A percentile compares a stretch with the other conserved stretches of the same genome.
Evolutionary conservation across 1,140 invertebrate genomes (phyloP).

Genomic region (Bombus superbus): DNA sequence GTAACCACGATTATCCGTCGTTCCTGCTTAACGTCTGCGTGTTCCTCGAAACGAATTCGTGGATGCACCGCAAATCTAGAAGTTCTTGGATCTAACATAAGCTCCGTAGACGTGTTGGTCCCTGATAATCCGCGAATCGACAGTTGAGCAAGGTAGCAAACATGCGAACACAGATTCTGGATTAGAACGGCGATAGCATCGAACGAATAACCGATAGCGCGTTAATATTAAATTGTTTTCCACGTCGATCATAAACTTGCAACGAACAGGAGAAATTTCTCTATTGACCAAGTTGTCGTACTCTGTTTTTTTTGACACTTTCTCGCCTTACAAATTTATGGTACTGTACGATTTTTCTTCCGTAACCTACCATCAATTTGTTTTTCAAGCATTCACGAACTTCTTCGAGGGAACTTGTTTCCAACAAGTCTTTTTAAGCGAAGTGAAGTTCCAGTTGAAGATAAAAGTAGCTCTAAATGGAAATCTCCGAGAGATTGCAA

Average conservation of each 20-base stretch:
- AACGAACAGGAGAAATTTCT: neutral
- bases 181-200: neutral
- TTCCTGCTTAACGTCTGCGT: neutral
- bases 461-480: conserved; percentile 9
- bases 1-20: neutral
- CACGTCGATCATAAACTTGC: neutral
- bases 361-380: neutral
- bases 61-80: neutral
- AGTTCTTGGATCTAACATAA: neutral
- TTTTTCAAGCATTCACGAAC: neutral
- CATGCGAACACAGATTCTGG: neutral
- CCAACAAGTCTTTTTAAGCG: neutral
- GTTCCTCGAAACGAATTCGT: neutral
- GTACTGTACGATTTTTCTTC: neutral
- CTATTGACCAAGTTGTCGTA: too few species aligned
- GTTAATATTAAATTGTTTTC: conserved; percentile 14
- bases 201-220: conserved; percentile 6
- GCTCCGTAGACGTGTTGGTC: neutral
- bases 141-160: neutral
- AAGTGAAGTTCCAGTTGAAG: neutral
- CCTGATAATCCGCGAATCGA: conserved; percentile 15
- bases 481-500: neutral
- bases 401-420: neutral
- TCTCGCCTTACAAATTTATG: neutral
- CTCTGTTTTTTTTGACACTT: neutral